phyloP scores from a whole-genome alignment of 2,888 invertebrate genomes.

The Steinernema hermaphroditum region DNA sequence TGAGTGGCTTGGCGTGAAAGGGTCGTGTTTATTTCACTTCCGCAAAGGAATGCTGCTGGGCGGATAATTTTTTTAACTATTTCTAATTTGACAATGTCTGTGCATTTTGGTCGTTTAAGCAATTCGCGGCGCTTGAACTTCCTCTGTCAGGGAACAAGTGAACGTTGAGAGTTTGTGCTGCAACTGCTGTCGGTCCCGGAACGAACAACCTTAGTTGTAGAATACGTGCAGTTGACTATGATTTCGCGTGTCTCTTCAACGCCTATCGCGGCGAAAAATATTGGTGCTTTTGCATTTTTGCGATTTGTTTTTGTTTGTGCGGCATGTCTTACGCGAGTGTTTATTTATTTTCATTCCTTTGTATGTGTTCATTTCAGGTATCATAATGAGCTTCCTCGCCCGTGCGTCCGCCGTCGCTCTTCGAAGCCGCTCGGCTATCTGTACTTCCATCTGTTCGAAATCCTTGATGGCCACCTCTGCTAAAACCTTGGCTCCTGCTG shows the following conservation, averaged over 20 bases:
- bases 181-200: neutral
- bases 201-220: neutral
- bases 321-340: too few relatives aligned
- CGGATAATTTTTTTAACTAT: too few relatives aligned
- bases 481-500: neutral
- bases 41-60: too few relatives aligned
- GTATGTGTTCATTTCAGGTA: neutral
- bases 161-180: too few relatives aligned
- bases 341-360: too few relatives aligned
- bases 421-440: neutral
- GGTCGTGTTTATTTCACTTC: too few relatives aligned
- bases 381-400: conserved; percentile 6
- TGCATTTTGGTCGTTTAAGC: too few relatives aligned
- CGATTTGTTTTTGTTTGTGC: neutral
- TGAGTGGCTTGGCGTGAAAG: too few relatives aligned
- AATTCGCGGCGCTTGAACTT: too few relatives aligned
- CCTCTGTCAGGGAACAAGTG: too few relatives aligned
- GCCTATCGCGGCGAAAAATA: neutral
- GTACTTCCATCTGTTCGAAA: neutral
- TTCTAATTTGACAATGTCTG: too few relatives aligned
- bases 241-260: neutral
- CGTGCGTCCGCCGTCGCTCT: conserved; percentile 3
- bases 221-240: neutral
- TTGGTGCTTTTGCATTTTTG: neutral
- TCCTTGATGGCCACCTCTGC: conserved; percentile 12